Conservation (phyloP, 2,888 invertebrate species). For the Oeneis ivallda region DNA sequence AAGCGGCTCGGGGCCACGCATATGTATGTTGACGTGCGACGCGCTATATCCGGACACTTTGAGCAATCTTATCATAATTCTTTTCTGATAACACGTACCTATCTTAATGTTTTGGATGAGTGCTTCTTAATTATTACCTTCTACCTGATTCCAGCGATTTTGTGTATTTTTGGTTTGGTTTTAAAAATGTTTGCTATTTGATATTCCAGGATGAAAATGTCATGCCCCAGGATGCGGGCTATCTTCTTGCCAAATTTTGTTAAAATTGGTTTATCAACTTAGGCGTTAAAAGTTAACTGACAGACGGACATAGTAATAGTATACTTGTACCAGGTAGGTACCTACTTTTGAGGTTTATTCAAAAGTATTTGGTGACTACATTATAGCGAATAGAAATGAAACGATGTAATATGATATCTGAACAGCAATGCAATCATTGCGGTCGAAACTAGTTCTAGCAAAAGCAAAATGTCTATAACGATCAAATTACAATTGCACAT, state of each 20-base stretch:
- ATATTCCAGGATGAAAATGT: not conserved
- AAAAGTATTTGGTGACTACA: not conserved
- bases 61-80: constrained; percentile 30
- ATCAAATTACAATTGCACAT: constrained; percentile 41
- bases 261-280: too few relatives aligned
- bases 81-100: constrained; percentile 19
- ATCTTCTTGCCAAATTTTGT: too few relatives aligned
- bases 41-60: constrained; percentile 25
- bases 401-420: constrained; percentile 23
- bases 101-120: constrained; percentile 9
- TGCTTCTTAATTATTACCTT: constrained; percentile 6
- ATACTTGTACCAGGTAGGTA: too few relatives aligned
- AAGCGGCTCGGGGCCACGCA: constrained; percentile 73
- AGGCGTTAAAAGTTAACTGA: too few relatives aligned
- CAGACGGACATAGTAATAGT: too few relatives aligned
- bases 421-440: constrained; percentile 34
- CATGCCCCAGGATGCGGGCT: too few relatives aligned
- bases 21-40: constrained; percentile 54
- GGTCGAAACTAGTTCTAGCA: constrained; percentile 47
- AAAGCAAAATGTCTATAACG: constrained; percentile 21
- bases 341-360: not conserved
- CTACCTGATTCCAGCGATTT: too few relatives aligned
- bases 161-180: too few relatives aligned
- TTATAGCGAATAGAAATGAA: not conserved
- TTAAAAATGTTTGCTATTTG: not conserved